Percentiles rank a stretch among this genome's conserved stretches.
These are phyloP conservation scores for Harpegnathos saltator DNA, from an alignment of 1,140 invertebrate species.

Conservation along the genomic window DNA sequence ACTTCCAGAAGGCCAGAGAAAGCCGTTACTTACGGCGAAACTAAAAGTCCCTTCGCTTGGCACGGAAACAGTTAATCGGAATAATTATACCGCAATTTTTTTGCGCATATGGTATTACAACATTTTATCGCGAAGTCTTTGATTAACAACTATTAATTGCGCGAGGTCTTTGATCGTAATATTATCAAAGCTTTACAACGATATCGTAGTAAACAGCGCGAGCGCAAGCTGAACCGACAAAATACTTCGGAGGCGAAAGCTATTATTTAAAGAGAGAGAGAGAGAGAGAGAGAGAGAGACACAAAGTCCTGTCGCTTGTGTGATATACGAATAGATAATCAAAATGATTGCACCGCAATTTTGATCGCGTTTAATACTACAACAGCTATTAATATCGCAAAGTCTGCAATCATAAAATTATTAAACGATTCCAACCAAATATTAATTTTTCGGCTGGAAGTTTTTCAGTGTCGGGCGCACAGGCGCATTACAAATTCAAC, in stretches of 20 bases:
- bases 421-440: conserved; percentile 10
- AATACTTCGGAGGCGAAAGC: not conserved
- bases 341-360: not conserved
- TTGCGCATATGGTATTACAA: no score
- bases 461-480: not conserved
- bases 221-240: not conserved
- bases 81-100: no score
- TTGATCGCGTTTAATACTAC: not conserved
- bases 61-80: no score
- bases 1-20: no score
- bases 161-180: no score
- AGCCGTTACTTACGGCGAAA: no score
- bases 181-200: conserved; percentile 5
- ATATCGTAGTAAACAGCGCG: not conserved
- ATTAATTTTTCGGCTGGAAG: not conserved
- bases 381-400: not conserved
- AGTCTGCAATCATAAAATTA: not conserved
- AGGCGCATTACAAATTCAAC: not conserved
- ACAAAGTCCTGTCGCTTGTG: no score
- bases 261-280: not conserved
- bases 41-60: no score
- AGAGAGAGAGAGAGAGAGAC: no score
- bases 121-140: no score
- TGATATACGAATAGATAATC: no score
- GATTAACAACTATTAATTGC: no score